These are phyloP conservation scores for Sympetrum striolatum DNA, from an alignment of 2,888 invertebrate genomes.

Conservation along the genomic window DNA sequence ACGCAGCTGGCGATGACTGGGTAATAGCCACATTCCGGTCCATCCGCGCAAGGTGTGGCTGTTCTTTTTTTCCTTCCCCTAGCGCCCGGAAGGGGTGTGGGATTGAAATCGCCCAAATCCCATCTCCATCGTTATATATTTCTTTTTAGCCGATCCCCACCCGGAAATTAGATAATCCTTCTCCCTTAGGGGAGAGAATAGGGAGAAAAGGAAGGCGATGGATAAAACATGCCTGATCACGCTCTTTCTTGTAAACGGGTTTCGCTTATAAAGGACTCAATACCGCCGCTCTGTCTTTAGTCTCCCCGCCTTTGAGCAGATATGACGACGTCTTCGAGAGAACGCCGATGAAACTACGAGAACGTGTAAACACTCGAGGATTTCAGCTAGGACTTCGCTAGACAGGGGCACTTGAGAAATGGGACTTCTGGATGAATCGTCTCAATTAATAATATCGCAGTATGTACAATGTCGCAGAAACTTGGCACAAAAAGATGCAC, in stretches of 20 bases:
- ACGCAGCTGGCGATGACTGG: not conserved
- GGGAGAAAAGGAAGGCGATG: not conserved
- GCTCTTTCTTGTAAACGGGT: too few relatives aligned
- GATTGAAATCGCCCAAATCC: not conserved
- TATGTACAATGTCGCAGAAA: too few relatives aligned
- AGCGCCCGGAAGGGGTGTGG: not conserved
- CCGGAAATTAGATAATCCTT: not conserved
- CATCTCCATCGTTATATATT: not conserved
- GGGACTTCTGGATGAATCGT: too few relatives aligned
- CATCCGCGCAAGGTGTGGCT: not conserved
- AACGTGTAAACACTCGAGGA: too few relatives aligned
- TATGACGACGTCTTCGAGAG: too few relatives aligned
- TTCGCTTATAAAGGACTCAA: not conserved
- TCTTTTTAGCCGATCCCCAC: not conserved
- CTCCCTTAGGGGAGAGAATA: not conserved
- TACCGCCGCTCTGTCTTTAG: not conserved
- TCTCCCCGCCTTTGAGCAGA: not conserved
- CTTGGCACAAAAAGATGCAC: too few relatives aligned
- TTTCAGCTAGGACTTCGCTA: too few relatives aligned
- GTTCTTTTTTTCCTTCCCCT: not conserved
- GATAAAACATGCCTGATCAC: too few relatives aligned
- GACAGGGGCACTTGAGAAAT: too few relatives aligned
- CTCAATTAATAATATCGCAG: too few relatives aligned
- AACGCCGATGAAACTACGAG: too few relatives aligned
- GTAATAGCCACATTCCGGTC: not conserved